Evolutionary conservation across 2,888 invertebrate genomes (phyloP).

Genomic region (Dolomedes plantarius): DNA sequence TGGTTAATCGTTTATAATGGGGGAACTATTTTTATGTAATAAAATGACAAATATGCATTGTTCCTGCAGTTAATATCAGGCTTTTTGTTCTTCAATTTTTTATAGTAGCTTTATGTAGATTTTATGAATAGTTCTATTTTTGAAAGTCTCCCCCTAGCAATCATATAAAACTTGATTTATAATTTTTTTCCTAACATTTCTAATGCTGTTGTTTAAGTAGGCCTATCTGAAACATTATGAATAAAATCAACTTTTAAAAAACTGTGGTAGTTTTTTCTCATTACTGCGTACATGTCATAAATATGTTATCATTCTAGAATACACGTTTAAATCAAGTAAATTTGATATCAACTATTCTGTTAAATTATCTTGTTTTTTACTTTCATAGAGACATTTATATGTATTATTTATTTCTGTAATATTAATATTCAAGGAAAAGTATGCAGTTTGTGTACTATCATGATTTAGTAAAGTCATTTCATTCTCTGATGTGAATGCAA

Average conservation of each 20-base stretch:
- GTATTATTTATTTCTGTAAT: no score
- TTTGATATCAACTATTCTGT: no score
- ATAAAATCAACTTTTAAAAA: constrained; percentile 16
- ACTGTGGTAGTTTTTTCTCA: not conserved
- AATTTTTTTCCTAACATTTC: constrained; percentile 1
- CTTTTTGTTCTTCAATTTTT: constrained; percentile 13
- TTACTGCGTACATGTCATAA: no score
- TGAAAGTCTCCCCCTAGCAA: constrained; percentile 5
- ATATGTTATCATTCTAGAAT: no score
- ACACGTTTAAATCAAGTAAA: no score
- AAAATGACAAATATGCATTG: not conserved
- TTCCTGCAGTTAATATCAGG: not conserved
- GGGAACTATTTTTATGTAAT: not conserved
- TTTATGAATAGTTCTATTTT: constrained; percentile 12
- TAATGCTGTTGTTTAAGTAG: constrained; percentile 14
- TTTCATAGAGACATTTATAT: no score
- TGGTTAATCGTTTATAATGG: not conserved
- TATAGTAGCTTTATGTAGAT: constrained; percentile 9
- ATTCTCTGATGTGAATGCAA: no score
- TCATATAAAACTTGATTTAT: not conserved
- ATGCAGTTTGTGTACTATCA: no score
- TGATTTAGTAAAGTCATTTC: no score
- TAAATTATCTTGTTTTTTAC: no score
- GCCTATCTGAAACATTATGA: not conserved
- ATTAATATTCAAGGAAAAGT: no score